Percentiles rank a stretch among this genome's conserved stretches.
Evolutionary conservation across 2,113 vertebrate species (phyloP).

Genomic region (Sinocyclocheilus grahami): DNA sequence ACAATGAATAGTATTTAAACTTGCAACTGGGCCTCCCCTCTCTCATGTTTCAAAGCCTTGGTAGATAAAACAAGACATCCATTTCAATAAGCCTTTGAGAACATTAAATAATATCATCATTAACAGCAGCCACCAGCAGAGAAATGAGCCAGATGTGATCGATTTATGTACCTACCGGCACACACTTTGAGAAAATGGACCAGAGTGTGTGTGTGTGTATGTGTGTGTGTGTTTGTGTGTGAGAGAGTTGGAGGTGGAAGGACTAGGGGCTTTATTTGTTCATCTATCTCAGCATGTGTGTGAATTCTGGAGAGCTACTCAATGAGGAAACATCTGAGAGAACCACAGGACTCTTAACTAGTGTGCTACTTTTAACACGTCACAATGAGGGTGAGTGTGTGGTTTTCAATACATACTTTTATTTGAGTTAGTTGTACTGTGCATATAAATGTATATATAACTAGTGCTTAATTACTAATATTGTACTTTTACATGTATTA

Average conservation of each 20-base stretch:
- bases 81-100: neutral
- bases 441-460: neutral
- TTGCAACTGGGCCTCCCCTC: conserved; percentile 21
- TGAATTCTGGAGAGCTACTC: conserved; percentile 22
- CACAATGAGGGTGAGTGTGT: conserved; percentile 37
- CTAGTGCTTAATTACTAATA: neutral
- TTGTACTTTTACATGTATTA: neutral
- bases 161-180: neutral
- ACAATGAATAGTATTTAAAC: neutral
- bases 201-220: neutral
- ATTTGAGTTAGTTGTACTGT: neutral
- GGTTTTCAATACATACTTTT: neutral
- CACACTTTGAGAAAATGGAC: neutral
- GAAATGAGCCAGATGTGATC: neutral
- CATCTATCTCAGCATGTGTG: conserved; percentile 31
- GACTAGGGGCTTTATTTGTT: conserved; percentile 42
- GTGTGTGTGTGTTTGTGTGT: neutral
- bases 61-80: neutral
- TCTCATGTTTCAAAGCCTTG: neutral
- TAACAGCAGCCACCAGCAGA: neutral
- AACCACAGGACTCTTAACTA: neutral
- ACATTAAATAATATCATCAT: neutral
- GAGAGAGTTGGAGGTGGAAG: conserved; percentile 33
- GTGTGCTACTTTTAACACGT: neutral
- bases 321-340: conserved; percentile 21